A percentile compares a stretch with the other conserved stretches of the same genome.
Evolutionary conservation across 2,797 vertebrate genomes (phyloP).

Genomic region (Manis javanica): DNA sequence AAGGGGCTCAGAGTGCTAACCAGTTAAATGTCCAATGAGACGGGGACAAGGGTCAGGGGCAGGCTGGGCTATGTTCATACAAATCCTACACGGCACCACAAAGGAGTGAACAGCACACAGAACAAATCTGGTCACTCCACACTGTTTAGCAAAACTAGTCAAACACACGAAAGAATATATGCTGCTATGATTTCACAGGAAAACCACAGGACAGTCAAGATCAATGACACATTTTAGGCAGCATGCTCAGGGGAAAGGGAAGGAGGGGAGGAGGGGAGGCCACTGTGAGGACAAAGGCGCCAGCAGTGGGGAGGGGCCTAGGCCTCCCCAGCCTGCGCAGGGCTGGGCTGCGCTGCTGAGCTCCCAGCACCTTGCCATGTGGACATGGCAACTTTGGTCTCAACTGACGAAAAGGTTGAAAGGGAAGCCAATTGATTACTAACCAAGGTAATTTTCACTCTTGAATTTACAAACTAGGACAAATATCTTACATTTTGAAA

Average conservation of each 20-base stretch:
- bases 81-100: background rate
- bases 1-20: no score
- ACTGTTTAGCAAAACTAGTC: accelerated
- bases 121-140: no score
- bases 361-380: accelerated
- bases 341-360: accelerated
- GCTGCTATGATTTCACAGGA: no score
- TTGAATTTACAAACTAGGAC: background rate
- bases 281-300: background rate
- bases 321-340: background rate
- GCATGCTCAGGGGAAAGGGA: background rate
- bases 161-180: accelerated
- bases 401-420: background rate
- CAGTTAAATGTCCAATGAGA: no score
- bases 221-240: background rate
- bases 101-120: accelerated
- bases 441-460: background rate
- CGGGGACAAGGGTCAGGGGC: no score
- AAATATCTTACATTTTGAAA: background rate
- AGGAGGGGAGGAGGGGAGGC: no score
- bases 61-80: accelerated
- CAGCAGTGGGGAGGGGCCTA: accelerated
- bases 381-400: background rate
- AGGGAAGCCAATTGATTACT: background rate
- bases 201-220: no score